A percentile compares a stretch with the other conserved stretches of the same genome.
Conservation (phyloP, 2,888 invertebrate genomes). For the Amphimallon solstitiale region DNA sequence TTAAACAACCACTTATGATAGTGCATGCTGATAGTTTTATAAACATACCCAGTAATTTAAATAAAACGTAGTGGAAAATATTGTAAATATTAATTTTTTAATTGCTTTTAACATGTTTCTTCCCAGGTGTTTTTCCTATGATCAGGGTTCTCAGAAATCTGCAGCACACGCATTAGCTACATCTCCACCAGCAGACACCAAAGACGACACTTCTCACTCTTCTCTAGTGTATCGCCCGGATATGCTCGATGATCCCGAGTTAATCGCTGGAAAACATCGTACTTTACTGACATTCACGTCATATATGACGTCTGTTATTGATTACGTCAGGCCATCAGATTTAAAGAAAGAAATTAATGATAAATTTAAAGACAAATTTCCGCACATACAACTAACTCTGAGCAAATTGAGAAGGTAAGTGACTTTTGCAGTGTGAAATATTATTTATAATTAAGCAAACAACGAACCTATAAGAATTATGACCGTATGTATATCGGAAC, state of each 20-base stretch:
- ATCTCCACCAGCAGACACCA: slow-evolving; percentile 61
- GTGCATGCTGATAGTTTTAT: slow-evolving; percentile 24
- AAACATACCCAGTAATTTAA: slow-evolving; percentile 8
- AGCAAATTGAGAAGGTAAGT: slow-evolving; percentile 93
- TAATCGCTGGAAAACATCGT: slow-evolving; percentile 89
- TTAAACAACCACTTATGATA: slow-evolving; percentile 10
- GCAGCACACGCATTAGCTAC: slow-evolving; percentile 64
- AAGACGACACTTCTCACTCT: slow-evolving; percentile 59
- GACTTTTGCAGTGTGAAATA: background rate
- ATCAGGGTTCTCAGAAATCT: slow-evolving; percentile 71
- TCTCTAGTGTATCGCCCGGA: slow-evolving; percentile 79
- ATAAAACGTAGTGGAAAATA: background rate
- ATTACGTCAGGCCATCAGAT: slow-evolving; percentile 95
- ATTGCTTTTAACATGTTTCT: background rate
- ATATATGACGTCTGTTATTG: slow-evolving; percentile 95
- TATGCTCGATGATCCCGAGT: slow-evolving; percentile 91
- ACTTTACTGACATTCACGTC: slow-evolving; percentile 88
- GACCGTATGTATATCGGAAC: no score
- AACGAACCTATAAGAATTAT: no score
- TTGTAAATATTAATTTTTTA: background rate
- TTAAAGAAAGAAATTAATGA: slow-evolving; percentile 97
- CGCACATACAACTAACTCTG: slow-evolving; percentile 91
- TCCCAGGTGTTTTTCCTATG: slow-evolving; percentile 79
- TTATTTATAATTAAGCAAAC: no score
- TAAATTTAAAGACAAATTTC: slow-evolving; percentile 95